Evolutionary conservation across 2,113 vertebrate species (phyloP).

Genomic region (Alligator sinensis): DNA sequence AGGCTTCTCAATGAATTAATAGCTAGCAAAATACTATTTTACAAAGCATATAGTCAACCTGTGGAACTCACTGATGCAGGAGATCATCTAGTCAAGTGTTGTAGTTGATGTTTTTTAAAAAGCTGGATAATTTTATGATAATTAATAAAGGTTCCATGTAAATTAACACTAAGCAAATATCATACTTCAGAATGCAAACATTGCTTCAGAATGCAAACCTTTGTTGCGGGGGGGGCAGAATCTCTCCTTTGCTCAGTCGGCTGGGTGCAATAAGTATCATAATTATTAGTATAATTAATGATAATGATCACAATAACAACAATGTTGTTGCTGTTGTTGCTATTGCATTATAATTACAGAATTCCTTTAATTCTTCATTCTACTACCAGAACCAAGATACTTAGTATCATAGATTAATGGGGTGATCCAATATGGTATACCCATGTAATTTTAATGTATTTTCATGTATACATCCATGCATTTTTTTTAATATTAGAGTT

Average conservation of each 20-base stretch:
- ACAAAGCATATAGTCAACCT: background rate
- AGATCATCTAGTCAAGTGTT: background rate
- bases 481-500: conserved; percentile 32
- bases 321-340: too few relatives aligned
- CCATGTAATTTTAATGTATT: conserved; percentile 11
- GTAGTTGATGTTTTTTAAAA: background rate
- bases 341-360: too few relatives aligned
- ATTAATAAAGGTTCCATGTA: conserved; percentile 24
- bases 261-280: background rate
- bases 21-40: background rate
- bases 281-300: too few relatives aligned
- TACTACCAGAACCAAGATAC: background rate
- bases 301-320: too few relatives aligned
- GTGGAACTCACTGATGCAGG: background rate
- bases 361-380: conserved; percentile 27
- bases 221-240: background rate
- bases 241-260: background rate
- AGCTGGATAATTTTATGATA: background rate
- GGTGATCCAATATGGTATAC: conserved; percentile 30
- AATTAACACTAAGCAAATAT: background rate
- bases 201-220: background rate
- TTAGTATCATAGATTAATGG: conserved; percentile 1
- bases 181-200: background rate
- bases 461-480: conserved; percentile 10
- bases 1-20: background rate